phyloP scores from a whole-genome alignment of 2,113 vertebrate species.

The Pongo abelii region DNA sequence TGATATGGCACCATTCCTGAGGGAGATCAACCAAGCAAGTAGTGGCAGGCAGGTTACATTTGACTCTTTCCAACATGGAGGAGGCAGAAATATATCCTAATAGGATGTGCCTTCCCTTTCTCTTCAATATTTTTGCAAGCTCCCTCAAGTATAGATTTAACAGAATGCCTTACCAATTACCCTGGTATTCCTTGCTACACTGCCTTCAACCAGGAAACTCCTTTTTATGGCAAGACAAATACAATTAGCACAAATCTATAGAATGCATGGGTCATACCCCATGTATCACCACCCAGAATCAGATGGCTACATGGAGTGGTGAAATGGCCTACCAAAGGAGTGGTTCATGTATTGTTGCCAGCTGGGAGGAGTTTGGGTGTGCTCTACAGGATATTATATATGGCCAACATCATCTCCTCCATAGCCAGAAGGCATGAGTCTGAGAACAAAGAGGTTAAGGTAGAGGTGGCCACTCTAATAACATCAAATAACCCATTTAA shows the following conservation, averaged over 20 bases:
- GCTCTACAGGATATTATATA: neutral
- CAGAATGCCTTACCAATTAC: neutral
- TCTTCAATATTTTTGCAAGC: neutral
- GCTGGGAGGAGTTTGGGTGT: neutral
- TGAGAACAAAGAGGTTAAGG: neutral
- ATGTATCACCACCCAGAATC: neutral
- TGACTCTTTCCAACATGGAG: neutral
- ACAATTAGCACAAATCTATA: neutral
- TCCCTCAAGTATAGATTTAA: neutral
- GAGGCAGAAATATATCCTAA: neutral
- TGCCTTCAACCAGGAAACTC: neutral
- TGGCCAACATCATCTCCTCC: neutral
- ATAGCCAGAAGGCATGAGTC: neutral
- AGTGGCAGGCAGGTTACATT: neutral
- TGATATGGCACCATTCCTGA: neutral
- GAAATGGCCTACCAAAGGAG: neutral
- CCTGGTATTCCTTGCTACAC: neutral
- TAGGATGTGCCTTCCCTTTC: neutral
- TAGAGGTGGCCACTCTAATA: neutral
- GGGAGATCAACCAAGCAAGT: neutral
- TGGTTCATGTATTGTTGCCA: neutral
- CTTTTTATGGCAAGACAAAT: slow-evolving; percentile 13
- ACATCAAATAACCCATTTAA: neutral
- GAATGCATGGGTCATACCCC: neutral
- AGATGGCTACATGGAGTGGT: neutral